phyloP scores from a whole-genome alignment of 2,113 vertebrate genomes.

The Sigmodon hispidus region DNA sequence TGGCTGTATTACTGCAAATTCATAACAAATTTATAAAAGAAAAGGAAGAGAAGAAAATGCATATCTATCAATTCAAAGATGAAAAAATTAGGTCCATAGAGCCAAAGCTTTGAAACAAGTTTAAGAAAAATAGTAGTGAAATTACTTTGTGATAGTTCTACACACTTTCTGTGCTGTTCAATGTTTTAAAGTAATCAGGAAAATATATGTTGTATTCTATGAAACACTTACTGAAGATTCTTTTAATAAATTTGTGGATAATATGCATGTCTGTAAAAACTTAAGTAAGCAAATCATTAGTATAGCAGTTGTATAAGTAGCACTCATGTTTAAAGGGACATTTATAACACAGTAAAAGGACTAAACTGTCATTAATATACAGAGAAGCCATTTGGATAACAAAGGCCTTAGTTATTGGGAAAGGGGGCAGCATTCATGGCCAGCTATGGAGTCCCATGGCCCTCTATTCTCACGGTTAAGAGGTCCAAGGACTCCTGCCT shows the following conservation, averaged over 20 bases:
- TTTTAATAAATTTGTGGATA: neutral
- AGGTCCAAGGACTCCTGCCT: neutral
- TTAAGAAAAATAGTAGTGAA: neutral
- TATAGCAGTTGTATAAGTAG: neutral
- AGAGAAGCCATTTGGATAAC: neutral
- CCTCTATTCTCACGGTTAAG: neutral
- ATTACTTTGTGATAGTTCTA: neutral
- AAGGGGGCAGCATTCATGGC: neutral
- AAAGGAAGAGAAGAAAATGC: neutral
- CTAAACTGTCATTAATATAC: neutral
- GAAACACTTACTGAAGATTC: neutral
- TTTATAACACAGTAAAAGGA: neutral
- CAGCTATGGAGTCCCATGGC: too few relatives aligned
- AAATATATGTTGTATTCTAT: neutral
- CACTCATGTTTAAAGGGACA: neutral
- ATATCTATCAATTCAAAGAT: neutral
- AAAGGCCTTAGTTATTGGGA: neutral
- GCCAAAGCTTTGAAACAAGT: constrained; percentile 3
- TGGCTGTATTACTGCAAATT: too few relatives aligned
- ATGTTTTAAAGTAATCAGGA: neutral
- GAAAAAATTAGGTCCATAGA: neutral
- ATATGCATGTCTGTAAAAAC: neutral
- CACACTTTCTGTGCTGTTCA: neutral
- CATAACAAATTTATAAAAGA: neutral
- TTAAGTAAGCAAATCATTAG: neutral